Evolutionary conservation across 1,140 invertebrate species (phyloP), one percentile per base, ranked within the genome.

Genomic region (Drosophila asahinai): DNA sequence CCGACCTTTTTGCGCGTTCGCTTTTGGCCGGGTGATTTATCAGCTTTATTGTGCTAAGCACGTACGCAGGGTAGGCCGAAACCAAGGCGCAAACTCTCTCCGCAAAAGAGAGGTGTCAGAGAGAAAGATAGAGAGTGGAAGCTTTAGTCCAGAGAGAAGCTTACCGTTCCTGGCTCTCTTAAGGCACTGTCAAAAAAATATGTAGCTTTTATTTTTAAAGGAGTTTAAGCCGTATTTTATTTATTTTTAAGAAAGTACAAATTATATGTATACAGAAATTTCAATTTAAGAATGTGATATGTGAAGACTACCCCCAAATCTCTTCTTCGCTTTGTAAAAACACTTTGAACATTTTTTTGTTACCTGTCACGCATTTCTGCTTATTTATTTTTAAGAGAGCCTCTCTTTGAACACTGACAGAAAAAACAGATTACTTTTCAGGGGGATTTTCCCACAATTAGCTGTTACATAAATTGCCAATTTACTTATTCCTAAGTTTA

Each of bases 1-100:
- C 15, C 70, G 68, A 83, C 77, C 59, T 72, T 78, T 78, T 68
- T 42, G 22, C 49, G 25, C 45, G n/a, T 17, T 73, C 22, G 49
- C 61, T 19, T 80, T 80, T 81, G 43, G 36, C 42, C 8, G 19
- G 65, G 48, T 49, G n/a, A 30, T 81, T 81, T 80, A 82, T 87
- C 80, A 73, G 66, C 63, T 86, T 86, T 86, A 86, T 82, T 84
- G 67, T 84, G 82, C 63, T 86, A 51, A 17, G 15, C 36, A 6
- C n/a, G 78, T 86, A 64, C 78, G 68, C 58, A 64, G 67, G 73
- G 75, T 89, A 80, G 19, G 17, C 4, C 5, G 17, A 83, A 68
- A 30, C 30, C 14, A 71, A 27, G 43, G 60, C 49, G 67, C 58
- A 65, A 40, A 42, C 51, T 68, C 63, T 43, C 48, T 11, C 33